Conservation (phyloP, 1,140 invertebrate species). For the honey bee (Apis mellifera) region DNA sequence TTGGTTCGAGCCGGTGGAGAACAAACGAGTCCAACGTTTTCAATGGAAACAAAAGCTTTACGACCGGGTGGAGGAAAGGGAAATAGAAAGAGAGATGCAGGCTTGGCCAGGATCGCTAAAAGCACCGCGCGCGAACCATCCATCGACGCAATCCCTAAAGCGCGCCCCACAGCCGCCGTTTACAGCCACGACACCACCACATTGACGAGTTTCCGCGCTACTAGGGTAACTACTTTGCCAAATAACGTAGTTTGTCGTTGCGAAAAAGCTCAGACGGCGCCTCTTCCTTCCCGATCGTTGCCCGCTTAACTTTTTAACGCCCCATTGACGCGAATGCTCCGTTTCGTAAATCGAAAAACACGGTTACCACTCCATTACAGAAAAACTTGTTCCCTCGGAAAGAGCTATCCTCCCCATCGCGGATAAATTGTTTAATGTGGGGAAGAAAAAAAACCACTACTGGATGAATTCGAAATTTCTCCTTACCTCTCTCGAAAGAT, state of each 20-base stretch:
- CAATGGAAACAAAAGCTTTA: slow-evolving; percentile 63
- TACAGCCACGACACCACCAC: too few relatives aligned
- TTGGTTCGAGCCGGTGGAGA: slow-evolving; percentile 6
- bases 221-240: not conserved
- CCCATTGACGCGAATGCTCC: not conserved
- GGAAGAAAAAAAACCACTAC: not conserved
- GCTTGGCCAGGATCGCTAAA: slow-evolving; percentile 23
- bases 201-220: not conserved
- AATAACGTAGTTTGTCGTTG: not conserved
- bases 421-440: not conserved
- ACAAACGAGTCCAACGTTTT: slow-evolving; percentile 48
- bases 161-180: not conserved
- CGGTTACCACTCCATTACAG: not conserved
- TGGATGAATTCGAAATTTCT: not conserved
- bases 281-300: not conserved
- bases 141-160: not conserved
- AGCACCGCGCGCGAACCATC: slow-evolving; percentile 30
- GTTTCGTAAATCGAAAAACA: not conserved
- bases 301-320: not conserved
- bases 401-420: not conserved
- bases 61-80: not conserved
- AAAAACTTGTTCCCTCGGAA: not conserved
- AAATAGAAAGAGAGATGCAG: not conserved
- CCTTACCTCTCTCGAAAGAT: not conserved
- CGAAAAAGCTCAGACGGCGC: not conserved